A percentile compares a stretch with the other conserved stretches of the same genome.
phyloP scores from a whole-genome alignment of 2,113 vertebrate species.

The Protobothrops mucrosquamatus region DNA sequence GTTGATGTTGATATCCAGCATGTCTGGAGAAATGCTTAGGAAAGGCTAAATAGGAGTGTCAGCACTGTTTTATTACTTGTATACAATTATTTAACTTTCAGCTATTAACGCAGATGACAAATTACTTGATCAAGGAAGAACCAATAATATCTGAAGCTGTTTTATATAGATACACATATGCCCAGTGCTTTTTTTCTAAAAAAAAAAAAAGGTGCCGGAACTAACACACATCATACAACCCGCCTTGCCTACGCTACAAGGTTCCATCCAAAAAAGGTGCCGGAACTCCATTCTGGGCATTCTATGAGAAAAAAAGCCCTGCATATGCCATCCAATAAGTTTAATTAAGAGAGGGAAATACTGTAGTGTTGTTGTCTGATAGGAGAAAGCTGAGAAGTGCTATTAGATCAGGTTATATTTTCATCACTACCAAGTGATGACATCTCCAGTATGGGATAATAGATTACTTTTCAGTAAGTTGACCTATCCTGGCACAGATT shows the following conservation, averaged over 20 bases:
- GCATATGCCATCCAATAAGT: neutral
- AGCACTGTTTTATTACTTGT: neutral
- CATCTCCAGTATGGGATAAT: neutral
- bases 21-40: neutral
- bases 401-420: conserved; percentile 12
- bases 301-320: too few species aligned
- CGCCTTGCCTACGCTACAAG: too few species aligned
- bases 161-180: neutral
- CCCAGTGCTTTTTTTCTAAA: neutral
- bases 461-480: neutral
- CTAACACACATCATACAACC: too few species aligned
- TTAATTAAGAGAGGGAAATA: neutral
- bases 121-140: conserved; percentile 11
- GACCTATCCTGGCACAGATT: conserved; percentile 24
- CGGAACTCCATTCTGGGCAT: too few species aligned
- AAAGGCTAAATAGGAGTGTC: neutral
- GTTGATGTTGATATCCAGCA: neutral
- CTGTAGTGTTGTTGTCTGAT: neutral
- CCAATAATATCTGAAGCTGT: neutral
- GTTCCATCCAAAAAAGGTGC: too few species aligned
- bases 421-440: neutral
- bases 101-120: neutral
- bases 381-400: neutral
- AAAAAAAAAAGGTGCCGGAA: too few species aligned
- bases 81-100: neutral